Percentiles rank a stretch among this genome's conserved stretches.
These are phyloP conservation scores for Nycticorax nycticorax DNA, from an alignment of 2,113 vertebrate species.

Conservation along the genomic window DNA sequence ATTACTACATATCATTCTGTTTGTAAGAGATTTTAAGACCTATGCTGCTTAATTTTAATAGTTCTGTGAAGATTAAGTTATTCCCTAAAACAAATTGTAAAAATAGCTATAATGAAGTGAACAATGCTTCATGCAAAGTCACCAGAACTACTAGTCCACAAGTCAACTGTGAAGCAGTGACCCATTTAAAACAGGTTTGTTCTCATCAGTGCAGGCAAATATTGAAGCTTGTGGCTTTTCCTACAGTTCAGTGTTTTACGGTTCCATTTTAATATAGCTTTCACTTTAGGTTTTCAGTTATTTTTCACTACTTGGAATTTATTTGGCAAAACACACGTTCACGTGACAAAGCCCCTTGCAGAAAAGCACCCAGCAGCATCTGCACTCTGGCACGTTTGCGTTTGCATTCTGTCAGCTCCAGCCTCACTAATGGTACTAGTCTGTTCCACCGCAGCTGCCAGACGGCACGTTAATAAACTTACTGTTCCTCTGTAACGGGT, in stretches of 20 bases:
- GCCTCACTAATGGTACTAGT: background rate
- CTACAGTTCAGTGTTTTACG: background rate
- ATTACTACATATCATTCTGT: background rate
- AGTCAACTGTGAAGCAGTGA: background rate
- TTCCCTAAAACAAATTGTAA: background rate
- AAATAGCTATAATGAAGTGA: background rate
- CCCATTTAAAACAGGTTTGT: background rate
- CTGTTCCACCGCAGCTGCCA: background rate
- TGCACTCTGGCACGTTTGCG: background rate
- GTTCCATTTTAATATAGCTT: background rate
- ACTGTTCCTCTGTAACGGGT: rapidly evolving
- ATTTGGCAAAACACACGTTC: background rate
- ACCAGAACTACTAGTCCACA: background rate
- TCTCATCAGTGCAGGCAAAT: background rate
- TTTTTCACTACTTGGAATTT: conserved; percentile 52
- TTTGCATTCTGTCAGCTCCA: conserved; percentile 34
- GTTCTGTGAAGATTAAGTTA: background rate
- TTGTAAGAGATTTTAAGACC: background rate
- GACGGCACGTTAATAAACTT: background rate
- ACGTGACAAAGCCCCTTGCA: background rate
- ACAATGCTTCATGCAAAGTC: background rate
- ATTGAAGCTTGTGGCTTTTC: rapidly evolving
- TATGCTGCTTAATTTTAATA: background rate
- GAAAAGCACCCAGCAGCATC: background rate
- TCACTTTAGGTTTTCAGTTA: background rate